A percentile compares a stretch with the other conserved stretches of the same genome.
Conservation (phyloP, 2,888 invertebrate genomes). For the Bhutanitis thaidina region DNA sequence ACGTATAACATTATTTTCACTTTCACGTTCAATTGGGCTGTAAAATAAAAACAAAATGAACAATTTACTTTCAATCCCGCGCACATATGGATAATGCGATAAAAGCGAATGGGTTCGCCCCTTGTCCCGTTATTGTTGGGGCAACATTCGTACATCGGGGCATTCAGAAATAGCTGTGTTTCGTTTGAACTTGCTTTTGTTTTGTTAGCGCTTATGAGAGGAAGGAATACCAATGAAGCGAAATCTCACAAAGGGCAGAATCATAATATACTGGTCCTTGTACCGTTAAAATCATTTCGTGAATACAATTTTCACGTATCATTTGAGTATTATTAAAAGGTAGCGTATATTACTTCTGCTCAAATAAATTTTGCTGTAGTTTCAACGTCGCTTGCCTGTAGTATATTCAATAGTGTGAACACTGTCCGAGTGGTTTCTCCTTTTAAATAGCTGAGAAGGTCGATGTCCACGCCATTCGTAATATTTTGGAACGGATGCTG, state of each 20-base stretch:
- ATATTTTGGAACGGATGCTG: too few species aligned
- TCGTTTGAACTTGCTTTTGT: constrained; percentile 11
- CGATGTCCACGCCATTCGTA: too few species aligned
- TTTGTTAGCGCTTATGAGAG: not conserved
- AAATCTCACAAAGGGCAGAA: not conserved
- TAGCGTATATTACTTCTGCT: too few species aligned
- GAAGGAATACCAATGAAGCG: constrained; percentile 7
- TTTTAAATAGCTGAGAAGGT: too few species aligned
- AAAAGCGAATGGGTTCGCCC: constrained; percentile 31
- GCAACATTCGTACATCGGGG: constrained; percentile 19
- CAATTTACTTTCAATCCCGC: constrained; percentile 40
- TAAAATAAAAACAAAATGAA: constrained; percentile 40
- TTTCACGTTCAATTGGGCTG: constrained; percentile 21
- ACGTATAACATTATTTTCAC: constrained; percentile 9
- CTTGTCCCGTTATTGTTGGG: constrained; percentile 23
- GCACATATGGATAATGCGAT: constrained; percentile 31
- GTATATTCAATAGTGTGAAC: too few species aligned
- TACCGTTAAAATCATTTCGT: too few species aligned
- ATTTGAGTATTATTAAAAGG: too few species aligned
- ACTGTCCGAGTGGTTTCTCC: too few species aligned
- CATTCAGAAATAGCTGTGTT: constrained; percentile 4
- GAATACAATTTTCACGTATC: too few species aligned
- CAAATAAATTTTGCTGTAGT: too few species aligned
- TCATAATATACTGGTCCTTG: not conserved
- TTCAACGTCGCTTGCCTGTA: too few species aligned